Conservation (phyloP, 2,797 vertebrate species). For the Squalus acanthias region DNA sequence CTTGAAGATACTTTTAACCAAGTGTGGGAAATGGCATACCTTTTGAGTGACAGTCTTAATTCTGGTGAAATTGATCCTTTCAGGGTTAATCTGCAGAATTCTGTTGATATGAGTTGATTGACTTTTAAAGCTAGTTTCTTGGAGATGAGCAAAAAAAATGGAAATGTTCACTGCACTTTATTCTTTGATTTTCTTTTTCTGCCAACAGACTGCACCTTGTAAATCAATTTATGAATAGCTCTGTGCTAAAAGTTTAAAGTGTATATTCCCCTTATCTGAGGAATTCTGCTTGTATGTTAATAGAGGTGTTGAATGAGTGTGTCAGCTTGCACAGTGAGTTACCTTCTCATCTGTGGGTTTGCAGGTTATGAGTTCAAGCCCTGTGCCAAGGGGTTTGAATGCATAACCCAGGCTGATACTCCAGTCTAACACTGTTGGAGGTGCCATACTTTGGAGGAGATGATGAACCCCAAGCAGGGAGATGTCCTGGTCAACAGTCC, state of each 20-base stretch:
- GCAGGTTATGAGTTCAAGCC: not conserved
- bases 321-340: not conserved
- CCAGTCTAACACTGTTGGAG: not conserved
- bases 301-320: not conserved
- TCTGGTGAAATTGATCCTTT: not conserved
- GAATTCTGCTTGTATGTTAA: not conserved
- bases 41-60: not conserved
- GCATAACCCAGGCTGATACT: not conserved
- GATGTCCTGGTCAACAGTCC: not conserved
- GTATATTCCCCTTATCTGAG: not conserved
- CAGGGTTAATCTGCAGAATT: not conserved
- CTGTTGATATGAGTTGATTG: not conserved
- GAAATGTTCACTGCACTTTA: constrained; percentile 1
- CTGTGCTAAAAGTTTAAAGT: not conserved
- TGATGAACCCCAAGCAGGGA: not conserved
- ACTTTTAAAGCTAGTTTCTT: not conserved
- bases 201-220: constrained; percentile 17
- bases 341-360: not conserved
- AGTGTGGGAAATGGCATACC: not conserved
- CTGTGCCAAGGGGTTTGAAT: not conserved
- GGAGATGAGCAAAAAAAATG: not conserved
- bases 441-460: not conserved
- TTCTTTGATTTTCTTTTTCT: not conserved
- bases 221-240: not conserved
- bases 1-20: not conserved